Conservation (phyloP, 1,140 invertebrate genomes). For the Trichonephila inaurata region DNA sequence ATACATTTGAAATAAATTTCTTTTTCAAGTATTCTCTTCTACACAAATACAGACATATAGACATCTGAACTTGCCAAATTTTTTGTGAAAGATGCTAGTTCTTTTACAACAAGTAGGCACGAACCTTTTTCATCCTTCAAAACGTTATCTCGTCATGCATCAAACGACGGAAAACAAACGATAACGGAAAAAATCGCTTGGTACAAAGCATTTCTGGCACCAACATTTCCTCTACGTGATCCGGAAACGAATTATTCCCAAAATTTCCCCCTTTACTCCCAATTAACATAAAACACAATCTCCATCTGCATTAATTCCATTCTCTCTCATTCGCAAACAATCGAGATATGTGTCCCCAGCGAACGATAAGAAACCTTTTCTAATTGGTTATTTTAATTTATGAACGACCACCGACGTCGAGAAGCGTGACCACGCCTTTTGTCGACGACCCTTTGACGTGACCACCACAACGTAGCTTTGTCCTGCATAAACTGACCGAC, state of each 20-base stretch:
- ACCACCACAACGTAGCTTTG: neutral
- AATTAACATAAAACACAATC: neutral
- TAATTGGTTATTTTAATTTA: constrained; percentile 68
- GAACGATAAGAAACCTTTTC: constrained; percentile 22
- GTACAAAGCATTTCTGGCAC: neutral
- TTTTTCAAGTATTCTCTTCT: too few species aligned
- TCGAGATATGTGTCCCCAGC: neutral
- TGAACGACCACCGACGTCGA: constrained; percentile 19
- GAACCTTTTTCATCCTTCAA: neutral
- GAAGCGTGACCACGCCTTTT: constrained; percentile 50
- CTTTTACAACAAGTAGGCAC: too few species aligned
- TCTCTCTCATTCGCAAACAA: neutral
- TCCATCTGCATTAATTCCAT: neutral
- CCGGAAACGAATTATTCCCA: neutral
- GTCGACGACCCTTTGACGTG: constrained; percentile 23
- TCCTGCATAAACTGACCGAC: neutral
- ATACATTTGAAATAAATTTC: too few species aligned
- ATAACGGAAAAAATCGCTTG: neutral
- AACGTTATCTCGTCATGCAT: neutral
- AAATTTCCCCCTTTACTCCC: neutral
- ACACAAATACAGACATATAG: too few species aligned
- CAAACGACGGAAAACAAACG: too few species aligned
- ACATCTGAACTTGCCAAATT: too few species aligned
- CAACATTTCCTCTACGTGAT: constrained; percentile 25
- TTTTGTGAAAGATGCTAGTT: too few species aligned